A percentile compares a stretch with the other conserved stretches of the same genome.
Evolutionary conservation across 1,140 invertebrate species (phyloP).

Genomic region (Formica exsecta): DNA sequence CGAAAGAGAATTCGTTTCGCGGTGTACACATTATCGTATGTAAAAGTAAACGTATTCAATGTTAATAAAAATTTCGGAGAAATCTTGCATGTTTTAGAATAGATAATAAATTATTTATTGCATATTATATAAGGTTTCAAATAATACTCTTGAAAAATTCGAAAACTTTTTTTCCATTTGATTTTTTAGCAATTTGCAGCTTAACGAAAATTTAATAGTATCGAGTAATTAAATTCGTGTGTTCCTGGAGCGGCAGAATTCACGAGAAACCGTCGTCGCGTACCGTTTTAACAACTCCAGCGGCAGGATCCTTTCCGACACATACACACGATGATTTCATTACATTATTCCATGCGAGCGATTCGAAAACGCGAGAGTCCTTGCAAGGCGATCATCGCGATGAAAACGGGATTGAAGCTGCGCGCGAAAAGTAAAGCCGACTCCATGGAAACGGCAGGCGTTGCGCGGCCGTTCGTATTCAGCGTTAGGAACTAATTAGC

Average conservation of each 20-base stretch:
- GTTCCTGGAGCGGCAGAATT: conserved; percentile 47
- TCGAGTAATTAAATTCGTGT: conserved; percentile 53
- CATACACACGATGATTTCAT: conserved; percentile 47
- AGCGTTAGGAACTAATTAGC: conserved; percentile 79
- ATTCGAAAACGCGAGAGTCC: conserved; percentile 62
- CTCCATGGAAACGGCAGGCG: conserved; percentile 61
- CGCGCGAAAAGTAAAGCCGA: conserved; percentile 64
- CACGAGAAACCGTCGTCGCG: conserved; percentile 46
- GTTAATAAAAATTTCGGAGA: not conserved
- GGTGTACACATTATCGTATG: not conserved
- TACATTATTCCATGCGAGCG: conserved; percentile 62
- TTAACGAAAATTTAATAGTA: conserved; percentile 24
- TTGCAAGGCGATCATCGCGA: conserved; percentile 56
- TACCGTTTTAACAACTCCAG: conserved; percentile 59
- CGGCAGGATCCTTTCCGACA: conserved; percentile 47
- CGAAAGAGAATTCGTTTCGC: not conserved
- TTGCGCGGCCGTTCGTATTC: conserved; percentile 62
- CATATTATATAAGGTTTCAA: not conserved
- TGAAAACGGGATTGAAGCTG: conserved; percentile 52
- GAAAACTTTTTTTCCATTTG: not conserved
- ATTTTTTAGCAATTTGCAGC: not conserved
- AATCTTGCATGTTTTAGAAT: not conserved
- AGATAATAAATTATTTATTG: not conserved
- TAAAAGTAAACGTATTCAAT: not conserved
- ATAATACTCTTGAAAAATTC: not conserved